Percentiles rank a stretch among this genome's conserved stretches.
Conservation (phyloP, 2,113 vertebrate genomes). For the Xenus cinereus region DNA sequence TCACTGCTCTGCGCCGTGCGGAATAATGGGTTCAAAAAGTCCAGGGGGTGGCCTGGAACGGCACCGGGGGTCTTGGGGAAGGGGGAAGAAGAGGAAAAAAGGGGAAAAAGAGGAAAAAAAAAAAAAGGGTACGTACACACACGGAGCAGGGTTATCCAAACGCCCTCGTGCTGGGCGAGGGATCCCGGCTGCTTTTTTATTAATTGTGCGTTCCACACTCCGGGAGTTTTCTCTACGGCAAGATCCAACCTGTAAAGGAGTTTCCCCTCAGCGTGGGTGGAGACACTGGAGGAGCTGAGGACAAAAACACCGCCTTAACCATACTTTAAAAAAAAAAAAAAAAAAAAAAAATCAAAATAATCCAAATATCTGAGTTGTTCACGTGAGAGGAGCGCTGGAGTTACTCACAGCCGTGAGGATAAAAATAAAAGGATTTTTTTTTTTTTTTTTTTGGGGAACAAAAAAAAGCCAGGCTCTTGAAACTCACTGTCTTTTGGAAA, state of each 20-base stretch:
- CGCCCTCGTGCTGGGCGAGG: not conserved
- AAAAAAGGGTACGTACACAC: not conserved
- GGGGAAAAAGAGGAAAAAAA: too few relatives aligned
- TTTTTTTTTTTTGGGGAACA: too few relatives aligned
- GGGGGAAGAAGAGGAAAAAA: not conserved
- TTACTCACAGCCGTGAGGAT: rapidly evolving
- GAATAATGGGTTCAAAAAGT: not conserved
- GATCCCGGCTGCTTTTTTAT: not conserved
- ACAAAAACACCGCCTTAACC: not conserved
- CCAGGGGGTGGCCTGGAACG: not conserved
- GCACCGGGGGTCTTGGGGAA: not conserved
- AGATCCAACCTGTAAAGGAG: not conserved
- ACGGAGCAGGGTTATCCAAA: rapidly evolving
- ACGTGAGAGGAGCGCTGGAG: not conserved
- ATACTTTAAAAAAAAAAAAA: not conserved
- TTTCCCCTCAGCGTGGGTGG: not conserved
- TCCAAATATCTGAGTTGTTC: not conserved
- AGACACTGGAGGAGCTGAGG: not conserved
- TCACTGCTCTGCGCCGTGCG: not conserved
- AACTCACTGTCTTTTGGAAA: not conserved
- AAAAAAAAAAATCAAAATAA: not conserved
- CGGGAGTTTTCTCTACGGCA: not conserved
- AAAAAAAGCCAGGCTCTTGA: not conserved
- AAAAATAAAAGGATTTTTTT: not conserved
- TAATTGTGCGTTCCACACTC: not conserved